Conservation (phyloP, 1,140 invertebrate genomes). For the Drosophila bipectinata region DNA sequence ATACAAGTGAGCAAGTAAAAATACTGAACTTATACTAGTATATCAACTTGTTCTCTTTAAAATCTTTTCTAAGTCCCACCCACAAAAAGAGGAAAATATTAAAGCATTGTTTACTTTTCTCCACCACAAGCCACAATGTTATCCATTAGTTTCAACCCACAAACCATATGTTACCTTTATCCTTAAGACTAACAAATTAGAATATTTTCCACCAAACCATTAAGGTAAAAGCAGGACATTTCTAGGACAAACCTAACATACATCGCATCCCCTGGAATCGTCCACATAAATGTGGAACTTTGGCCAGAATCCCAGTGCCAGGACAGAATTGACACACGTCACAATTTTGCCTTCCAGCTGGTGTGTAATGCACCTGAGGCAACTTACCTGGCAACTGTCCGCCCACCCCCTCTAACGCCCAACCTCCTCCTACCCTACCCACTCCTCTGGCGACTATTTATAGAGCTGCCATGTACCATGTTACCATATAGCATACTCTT, state of each 20-base stretch:
- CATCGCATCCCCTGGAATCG: not conserved
- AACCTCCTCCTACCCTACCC: not conserved
- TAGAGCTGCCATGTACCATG: slow-evolving; percentile 44
- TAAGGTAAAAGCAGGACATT: slow-evolving; percentile 15
- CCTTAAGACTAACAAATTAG: slow-evolving; percentile 15
- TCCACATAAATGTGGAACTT: not conserved
- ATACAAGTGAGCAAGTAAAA: too few relatives aligned
- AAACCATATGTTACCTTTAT: not conserved
- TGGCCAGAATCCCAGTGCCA: slow-evolving; percentile 25
- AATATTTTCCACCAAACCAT: slow-evolving; percentile 28
- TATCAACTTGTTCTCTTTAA: too few relatives aligned
- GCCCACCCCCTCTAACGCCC: not conserved
- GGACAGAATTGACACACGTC: slow-evolving; percentile 37
- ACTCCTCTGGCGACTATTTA: slow-evolving; percentile 37
- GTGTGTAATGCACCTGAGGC: slow-evolving; percentile 41
- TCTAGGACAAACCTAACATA: slow-evolving; percentile 13
- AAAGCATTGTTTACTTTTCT: too few relatives aligned
- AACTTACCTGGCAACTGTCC: slow-evolving; percentile 15
- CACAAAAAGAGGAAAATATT: too few relatives aligned
- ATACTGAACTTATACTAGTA: too few relatives aligned
- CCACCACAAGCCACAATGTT: too few relatives aligned
- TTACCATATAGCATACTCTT: slow-evolving; percentile 10
- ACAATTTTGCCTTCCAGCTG: slow-evolving; percentile 29
- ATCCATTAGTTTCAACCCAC: not conserved
- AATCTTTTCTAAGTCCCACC: too few relatives aligned